Conservation (phyloP, 1,140 invertebrate genomes). For the Pantala flavescens region DNA sequence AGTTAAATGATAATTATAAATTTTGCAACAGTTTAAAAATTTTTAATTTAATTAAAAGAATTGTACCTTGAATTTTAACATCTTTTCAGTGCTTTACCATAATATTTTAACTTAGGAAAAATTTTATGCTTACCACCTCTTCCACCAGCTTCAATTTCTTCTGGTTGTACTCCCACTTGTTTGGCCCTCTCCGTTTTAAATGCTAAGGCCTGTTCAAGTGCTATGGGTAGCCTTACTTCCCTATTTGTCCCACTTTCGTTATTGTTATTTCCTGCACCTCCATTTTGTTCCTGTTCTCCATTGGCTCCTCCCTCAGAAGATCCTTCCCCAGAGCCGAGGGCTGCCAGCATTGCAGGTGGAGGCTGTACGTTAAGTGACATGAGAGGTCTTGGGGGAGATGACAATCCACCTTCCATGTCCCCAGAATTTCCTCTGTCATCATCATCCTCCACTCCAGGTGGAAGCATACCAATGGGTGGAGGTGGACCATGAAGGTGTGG, state of each 20-base stretch:
- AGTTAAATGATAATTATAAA: too few relatives aligned
- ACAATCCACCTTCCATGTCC: not conserved
- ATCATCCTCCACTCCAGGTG: not conserved
- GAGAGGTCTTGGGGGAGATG: not conserved
- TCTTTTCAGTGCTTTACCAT: too few relatives aligned
- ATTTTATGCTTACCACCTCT: not conserved
- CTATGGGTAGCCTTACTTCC: conserved; percentile 64
- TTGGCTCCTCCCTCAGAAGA: conserved; percentile 17
- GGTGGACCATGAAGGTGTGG: not conserved
- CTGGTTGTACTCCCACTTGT: conserved; percentile 52
- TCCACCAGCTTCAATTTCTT: conserved; percentile 28
- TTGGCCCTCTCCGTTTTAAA: conserved; percentile 75
- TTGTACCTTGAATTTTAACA: too few relatives aligned
- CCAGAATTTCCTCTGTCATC: not conserved
- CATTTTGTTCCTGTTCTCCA: conserved; percentile 21
- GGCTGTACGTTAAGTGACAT: conserved; percentile 19
- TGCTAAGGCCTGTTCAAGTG: conserved; percentile 76
- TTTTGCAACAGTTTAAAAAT: too few relatives aligned
- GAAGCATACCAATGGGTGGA: not conserved
- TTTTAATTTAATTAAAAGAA: too few relatives aligned
- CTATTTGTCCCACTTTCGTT: conserved; percentile 32
- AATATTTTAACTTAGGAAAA: too few relatives aligned
- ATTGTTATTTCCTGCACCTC: conserved; percentile 10
- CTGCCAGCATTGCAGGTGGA: conserved; percentile 28
- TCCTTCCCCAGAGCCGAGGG: conserved; percentile 26